These are phyloP conservation scores for Onychostoma macrolepis DNA, from an alignment of 2,113 vertebrate genomes.

Conservation along the genomic window DNA sequence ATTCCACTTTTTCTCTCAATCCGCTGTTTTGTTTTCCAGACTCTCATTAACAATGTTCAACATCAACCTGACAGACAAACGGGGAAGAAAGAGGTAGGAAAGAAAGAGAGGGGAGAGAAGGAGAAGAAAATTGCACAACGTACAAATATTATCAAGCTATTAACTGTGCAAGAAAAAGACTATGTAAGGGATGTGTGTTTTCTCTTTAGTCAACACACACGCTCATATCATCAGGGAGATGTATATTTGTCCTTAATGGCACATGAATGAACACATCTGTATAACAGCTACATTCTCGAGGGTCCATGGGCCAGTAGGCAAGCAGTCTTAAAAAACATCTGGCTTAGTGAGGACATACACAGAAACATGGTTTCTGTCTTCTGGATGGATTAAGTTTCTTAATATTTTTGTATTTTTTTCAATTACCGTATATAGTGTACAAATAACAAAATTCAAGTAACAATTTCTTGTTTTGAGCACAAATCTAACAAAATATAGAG, in stretches of 20 bases:
- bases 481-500: neutral
- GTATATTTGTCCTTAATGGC: neutral
- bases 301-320: conserved; percentile 58
- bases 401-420: neutral
- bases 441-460: neutral
- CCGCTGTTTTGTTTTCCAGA: neutral
- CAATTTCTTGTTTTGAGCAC: neutral
- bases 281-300: conserved; percentile 68
- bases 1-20: neutral
- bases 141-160: neutral
- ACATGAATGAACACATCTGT: conserved; percentile 57
- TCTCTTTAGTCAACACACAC: conserved; percentile 27
- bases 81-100: neutral
- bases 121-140: neutral
- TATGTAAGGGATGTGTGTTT: neutral
- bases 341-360: conserved; percentile 53
- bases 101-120: neutral
- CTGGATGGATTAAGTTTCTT: neutral
- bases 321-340: conserved; percentile 75
- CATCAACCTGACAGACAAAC: conserved; percentile 23
- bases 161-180: neutral
- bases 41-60: conserved; percentile 27
- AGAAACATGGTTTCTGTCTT: neutral
- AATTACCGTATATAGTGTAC: neutral
- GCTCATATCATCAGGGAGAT: conserved; percentile 19